phyloP scores from a whole-genome alignment of 2,113 vertebrate species.

The Struthio camelus region DNA sequence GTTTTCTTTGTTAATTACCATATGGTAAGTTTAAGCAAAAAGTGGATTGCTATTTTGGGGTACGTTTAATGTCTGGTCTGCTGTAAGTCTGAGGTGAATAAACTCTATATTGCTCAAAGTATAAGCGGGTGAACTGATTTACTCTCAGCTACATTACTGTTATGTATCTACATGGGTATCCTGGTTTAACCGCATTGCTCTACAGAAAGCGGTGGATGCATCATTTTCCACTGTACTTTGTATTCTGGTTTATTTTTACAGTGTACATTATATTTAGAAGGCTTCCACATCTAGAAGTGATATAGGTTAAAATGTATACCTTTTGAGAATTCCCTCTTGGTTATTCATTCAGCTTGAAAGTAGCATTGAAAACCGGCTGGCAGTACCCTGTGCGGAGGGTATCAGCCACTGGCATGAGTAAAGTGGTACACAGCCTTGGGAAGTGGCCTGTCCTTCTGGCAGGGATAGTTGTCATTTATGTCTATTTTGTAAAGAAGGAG shows the following conservation, averaged over 20 bases:
- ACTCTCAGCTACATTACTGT: neutral
- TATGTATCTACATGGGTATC: neutral
- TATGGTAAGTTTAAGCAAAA: neutral
- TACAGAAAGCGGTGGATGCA: neutral
- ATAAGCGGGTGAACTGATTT: neutral
- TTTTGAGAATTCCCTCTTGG: neutral
- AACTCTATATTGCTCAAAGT: neutral
- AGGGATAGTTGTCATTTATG: neutral
- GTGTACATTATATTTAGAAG: neutral
- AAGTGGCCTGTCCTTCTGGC: neutral
- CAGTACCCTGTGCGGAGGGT: neutral
- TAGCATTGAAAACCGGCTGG: neutral
- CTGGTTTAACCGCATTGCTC: neutral
- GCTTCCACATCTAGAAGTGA: neutral
- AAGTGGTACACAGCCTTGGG: neutral
- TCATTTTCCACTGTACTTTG: neutral
- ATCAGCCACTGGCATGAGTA: neutral
- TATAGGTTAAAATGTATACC: neutral
- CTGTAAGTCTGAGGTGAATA: neutral
- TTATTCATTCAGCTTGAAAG: neutral
- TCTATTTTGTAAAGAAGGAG: neutral
- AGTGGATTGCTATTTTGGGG: neutral
- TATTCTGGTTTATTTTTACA: neutral
- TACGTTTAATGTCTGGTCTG: neutral
- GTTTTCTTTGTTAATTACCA: fast-evolving